These are phyloP conservation scores for Phalacrocorax brasilianus DNA, from an alignment of 2,113 vertebrate genomes.

Conservation along the genomic window DNA sequence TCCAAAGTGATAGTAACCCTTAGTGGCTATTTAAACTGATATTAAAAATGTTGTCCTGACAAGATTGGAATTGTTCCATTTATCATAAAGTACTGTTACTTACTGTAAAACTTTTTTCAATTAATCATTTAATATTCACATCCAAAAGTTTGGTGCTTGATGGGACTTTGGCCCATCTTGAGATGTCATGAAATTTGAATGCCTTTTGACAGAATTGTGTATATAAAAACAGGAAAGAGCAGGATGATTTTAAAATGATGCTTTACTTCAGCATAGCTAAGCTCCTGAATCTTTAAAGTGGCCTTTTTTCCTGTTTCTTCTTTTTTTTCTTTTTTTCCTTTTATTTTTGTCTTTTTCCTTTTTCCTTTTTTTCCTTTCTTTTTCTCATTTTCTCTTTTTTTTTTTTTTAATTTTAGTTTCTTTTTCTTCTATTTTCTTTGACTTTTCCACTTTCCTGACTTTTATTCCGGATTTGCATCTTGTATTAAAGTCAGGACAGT, in stretches of 20 bases:
- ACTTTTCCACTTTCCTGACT: not conserved
- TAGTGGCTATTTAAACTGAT: not conserved
- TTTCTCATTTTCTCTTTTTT: not conserved
- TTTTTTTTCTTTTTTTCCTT: not conserved
- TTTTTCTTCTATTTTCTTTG: not conserved
- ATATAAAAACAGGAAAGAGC: not conserved
- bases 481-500: not conserved
- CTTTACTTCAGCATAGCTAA: not conserved
- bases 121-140: not conserved
- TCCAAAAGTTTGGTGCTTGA: not conserved
- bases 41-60: not conserved
- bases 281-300: not conserved
- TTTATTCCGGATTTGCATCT: not conserved
- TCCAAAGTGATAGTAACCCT: not conserved
- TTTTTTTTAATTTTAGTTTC: not conserved
- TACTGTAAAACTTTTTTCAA: not conserved
- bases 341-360: not conserved
- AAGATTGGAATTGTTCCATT: not conserved
- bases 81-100: not conserved
- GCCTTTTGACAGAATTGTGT: not conserved
- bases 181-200: not conserved
- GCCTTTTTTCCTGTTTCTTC: not conserved
- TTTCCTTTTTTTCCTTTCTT: accelerated
- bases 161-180: not conserved
- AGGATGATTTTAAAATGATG: not conserved